Base-by-base conservation (phyloP, 2,797 vertebrate genomes). In the Discoglossus pictus region DNA sequence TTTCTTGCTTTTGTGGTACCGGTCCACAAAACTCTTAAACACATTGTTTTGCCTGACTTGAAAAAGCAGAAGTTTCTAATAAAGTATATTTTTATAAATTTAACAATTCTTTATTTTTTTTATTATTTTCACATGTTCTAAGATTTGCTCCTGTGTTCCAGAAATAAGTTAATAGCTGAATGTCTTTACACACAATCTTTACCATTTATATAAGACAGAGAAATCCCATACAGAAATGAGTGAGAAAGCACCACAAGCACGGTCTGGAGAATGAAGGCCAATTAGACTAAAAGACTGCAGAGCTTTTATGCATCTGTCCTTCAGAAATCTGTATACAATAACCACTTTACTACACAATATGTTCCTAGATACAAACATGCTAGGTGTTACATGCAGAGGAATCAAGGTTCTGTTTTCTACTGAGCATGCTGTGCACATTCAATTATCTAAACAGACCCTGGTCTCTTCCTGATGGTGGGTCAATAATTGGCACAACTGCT, bases 231-330 rank as follows among this genome's bases (percentile, higher is more conserved):
- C 27, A 58, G 3, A 58, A 46, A 13, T 31, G 16, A 39, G 39
- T 47, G 31, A 56, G 43, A 40, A 40, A 8, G 42, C 16, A 27
- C 21, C 23, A 48, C 48, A 39, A 56, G 39, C 34, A 38, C 20
- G 23, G 34, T 24, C 16, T 64, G 9, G 48, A 16, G 31, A 38
- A 16, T 66, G 53, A 58, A 66, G 43, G 53, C 34, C 44, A 50
- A 31, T 50, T 1, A 27, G 7, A 50, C 16, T 31, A 9, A 38
- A 58, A 40, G 15, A 31, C 27, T 31, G 27, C 0, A 53, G 18
- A 13, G 27, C 27, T 21, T 54, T 54, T 34, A 40, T 48, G 50
- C 40, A 40, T 31, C 12, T 15, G 58, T 58, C 12, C 42, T 66
- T 56, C 34, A 65, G 39, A 24, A 25, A 46, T 47, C 35, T 36